Evolutionary conservation across 2,888 invertebrate genomes (phyloP).

Genomic region (Drosophila conformis): DNA sequence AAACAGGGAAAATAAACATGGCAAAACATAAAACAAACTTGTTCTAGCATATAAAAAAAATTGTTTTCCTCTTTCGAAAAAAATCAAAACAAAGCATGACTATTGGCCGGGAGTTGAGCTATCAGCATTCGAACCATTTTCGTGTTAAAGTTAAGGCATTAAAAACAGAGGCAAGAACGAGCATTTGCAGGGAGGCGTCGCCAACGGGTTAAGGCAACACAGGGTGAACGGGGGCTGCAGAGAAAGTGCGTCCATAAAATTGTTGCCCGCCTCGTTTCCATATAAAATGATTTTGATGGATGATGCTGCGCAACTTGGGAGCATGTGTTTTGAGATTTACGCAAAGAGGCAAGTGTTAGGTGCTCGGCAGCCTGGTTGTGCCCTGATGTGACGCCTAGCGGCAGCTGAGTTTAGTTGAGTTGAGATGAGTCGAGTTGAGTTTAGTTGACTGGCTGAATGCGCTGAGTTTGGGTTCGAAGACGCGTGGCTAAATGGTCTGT

Average conservation of each 20-base stretch:
- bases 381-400: slow-evolving; percentile 36
- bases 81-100: slow-evolving; percentile 55
- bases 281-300: slow-evolving; percentile 79
- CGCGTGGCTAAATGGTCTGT: slow-evolving; percentile 72
- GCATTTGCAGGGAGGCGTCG: slow-evolving; percentile 44
- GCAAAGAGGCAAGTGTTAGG: slow-evolving; percentile 40
- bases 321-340: slow-evolving; percentile 74
- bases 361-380: slow-evolving; percentile 22
- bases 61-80: slow-evolving; percentile 37
- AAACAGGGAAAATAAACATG: slow-evolving; percentile 16
- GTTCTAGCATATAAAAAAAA: slow-evolving; percentile 49
- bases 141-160: slow-evolving; percentile 69
- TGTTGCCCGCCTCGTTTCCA: slow-evolving; percentile 73
- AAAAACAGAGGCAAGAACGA: slow-evolving; percentile 3
- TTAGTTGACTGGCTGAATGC: slow-evolving; percentile 65
- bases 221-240: background rate
- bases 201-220: slow-evolving; percentile 63
- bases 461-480: slow-evolving; percentile 61
- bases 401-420: slow-evolving; percentile 37
- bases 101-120: slow-evolving; percentile 28
- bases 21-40: slow-evolving; percentile 62
- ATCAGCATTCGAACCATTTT: slow-evolving; percentile 38
- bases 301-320: slow-evolving; percentile 78
- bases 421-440: slow-evolving; percentile 24
- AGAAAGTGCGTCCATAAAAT: slow-evolving; percentile 65